Base-by-base conservation (phyloP, 1,140 invertebrate genomes). In the Neoseiulus cucumeris region DNA sequence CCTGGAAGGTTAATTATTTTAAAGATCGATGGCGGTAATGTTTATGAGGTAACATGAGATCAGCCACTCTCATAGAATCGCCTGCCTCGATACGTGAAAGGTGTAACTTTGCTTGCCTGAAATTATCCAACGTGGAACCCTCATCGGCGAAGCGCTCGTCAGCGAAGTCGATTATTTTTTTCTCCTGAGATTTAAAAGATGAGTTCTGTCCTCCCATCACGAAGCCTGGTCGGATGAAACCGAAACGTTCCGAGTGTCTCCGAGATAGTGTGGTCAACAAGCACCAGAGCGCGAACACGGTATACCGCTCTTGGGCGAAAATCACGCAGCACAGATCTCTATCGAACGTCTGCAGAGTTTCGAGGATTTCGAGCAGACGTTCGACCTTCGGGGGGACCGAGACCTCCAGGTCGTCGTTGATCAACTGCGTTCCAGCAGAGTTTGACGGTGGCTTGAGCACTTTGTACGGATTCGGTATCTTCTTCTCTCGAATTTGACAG, bases 141-240 rank as follows among this genome's bases (percentile, higher is more conserved):
- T 59, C 51, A 2, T 17, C 22, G 14, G 22, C 33, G 14, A 29
- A 14, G 51, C 51, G n/a, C 22, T 59, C 51, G 22, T 59, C 51
- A 9, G 33, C 51, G 22, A 59, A 59, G 9, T 59, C 33, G 25
- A 59, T 25, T 25, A 59, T 59, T 20, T 59, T 59, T 9, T 12
- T 29, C 51, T 59, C 25, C 2, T 25, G 2, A 9, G 14, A 17
- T 25, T 33, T 25, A 20, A 30, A 42, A 33, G 65, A 73, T 71
- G 22, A 29, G 30, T 12, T 70, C 42, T 18, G 14, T 20, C 17
- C 25, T 25, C 51, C 51, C 51, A 59, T 59, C 2, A 59, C 33
- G 22, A 59, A 59, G 25, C 51, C 51, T 25, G 51, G 51, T 2
- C 51, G 17, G 33, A 59, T 59, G 22, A 29, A 59, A 6, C 51